Base-by-base conservation (phyloP, 2,797 vertebrate species). In the Peromyscus attwateri region DNA sequence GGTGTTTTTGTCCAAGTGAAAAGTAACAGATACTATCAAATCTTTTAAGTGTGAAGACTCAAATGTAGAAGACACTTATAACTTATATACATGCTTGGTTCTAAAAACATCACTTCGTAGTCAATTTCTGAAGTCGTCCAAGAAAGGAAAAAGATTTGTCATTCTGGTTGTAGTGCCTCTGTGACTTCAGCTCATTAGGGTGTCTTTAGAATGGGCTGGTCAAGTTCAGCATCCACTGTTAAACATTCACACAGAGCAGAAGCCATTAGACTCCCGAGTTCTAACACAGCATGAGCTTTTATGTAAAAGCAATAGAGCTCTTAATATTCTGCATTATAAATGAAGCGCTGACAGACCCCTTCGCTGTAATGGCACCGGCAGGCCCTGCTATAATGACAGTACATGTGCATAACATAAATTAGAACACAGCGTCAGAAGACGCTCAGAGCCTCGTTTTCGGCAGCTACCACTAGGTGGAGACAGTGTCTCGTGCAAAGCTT, bases 381-480 rank as follows among this genome's bases (percentile, higher is more conserved):
- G 40, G n/a, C 93, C 92, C 21, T 62, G 73, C 91, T 94, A 81
- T 21, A 95, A 92, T 34, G 92, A 82, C 81, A 81, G 64, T 40
- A 75, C 84, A 71, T 6, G 80, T 0, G n/a, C 0, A 55, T 76
- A 52, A 96, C 93, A 83, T 89, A 75, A 62, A 62, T 60, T 21
- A 10, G 62, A 29, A 46, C 9, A 57, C 12, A 87, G 73, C 76
- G 87, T 2, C 77, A 0, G 3, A 0, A 52, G 76, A 57, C 57
- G 37, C 43, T 94, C 37, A 37, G 75, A 19, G 4, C 49, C 87
- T 37, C 29, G 16, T 98, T 98, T 91, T 97, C 64, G 0, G 16
- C 79, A 92, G 49, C 1, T 66, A 97, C 97, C 99, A 98, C 98
- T 98, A 99, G 99, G 96, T 99, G 99, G 99, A 98, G 98, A 96